Percentiles rank a stretch among this genome's conserved stretches.
Conservation (phyloP, 2,888 invertebrate species). For the Heliconius erato region DNA sequence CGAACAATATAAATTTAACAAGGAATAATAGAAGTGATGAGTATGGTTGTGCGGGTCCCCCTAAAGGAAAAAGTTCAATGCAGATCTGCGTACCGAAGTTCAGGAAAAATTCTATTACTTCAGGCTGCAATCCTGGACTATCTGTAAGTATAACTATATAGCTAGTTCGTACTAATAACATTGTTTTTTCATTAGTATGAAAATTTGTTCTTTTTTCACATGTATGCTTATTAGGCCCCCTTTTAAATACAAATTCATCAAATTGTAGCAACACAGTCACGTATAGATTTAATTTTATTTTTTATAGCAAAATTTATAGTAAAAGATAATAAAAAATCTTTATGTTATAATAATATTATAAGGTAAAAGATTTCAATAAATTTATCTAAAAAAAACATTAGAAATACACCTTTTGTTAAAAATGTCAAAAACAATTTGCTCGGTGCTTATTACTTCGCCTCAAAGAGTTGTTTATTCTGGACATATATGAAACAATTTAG, state of each 20-base stretch:
- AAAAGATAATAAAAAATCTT: no score
- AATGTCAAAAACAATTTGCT: not conserved
- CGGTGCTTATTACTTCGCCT: not conserved
- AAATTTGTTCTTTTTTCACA: not conserved
- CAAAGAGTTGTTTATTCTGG: no score
- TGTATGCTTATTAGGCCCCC: no score
- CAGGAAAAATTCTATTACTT: constrained; percentile 79
- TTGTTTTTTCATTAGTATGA: not conserved
- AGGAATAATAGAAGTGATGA: constrained; percentile 88
- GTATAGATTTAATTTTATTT: no score
- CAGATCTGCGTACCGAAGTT: constrained; percentile 87
- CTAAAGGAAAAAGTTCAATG: constrained; percentile 77
- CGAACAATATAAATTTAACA: constrained; percentile 89
- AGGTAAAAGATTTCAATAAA: not conserved
- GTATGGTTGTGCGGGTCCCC: constrained; percentile 83
- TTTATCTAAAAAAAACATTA: not conserved
- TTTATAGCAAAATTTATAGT: not conserved
- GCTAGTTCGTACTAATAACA: not conserved
- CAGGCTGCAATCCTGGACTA: constrained; percentile 86
- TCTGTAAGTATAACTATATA: constrained; percentile 79
- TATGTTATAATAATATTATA: not conserved
- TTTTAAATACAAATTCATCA: not conserved
- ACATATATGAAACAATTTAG: no score
- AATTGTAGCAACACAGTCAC: not conserved
- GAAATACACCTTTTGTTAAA: not conserved